Evolutionary conservation across 2,113 vertebrate species (phyloP).

Genomic region (Perccottus glenii): DNA sequence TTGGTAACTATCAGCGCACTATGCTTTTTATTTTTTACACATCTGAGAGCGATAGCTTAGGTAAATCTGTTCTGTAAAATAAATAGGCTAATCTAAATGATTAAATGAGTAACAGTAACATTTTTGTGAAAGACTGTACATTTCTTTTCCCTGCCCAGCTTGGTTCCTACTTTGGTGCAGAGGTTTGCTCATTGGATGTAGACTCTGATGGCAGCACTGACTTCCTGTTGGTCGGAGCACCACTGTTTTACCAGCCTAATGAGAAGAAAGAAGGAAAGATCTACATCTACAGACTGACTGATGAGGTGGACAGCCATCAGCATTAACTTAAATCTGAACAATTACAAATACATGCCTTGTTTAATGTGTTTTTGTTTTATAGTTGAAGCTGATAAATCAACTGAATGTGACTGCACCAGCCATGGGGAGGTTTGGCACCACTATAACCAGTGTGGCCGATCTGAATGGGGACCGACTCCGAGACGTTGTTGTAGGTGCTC

Average conservation of each 20-base stretch:
- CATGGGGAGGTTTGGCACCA: constrained; percentile 81
- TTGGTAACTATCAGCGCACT: constrained; percentile 26
- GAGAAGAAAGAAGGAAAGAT: constrained; percentile 78
- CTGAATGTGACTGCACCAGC: constrained; percentile 57
- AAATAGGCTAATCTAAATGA: too few relatives aligned
- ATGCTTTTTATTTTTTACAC: too few relatives aligned
- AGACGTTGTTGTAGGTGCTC: constrained; percentile 86
- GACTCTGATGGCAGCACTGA: constrained; percentile 79
- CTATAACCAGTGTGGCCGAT: constrained; percentile 77
- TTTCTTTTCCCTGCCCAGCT: constrained; percentile 67
- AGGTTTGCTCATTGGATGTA: constrained; percentile 81
- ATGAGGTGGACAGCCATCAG: constrained; percentile 63
- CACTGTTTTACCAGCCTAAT: constrained; percentile 70
- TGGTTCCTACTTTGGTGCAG: constrained; percentile 87
- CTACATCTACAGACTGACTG: constrained; percentile 73
- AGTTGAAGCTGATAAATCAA: constrained; percentile 59
- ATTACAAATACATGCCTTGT: too few relatives aligned
- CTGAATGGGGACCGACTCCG: constrained; percentile 80
- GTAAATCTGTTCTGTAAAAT: too few relatives aligned
- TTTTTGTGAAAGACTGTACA: too few relatives aligned
- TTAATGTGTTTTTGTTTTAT: not conserved
- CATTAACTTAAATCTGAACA: too few relatives aligned
- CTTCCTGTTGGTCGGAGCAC: constrained; percentile 84
- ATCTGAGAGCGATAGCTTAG: too few relatives aligned
- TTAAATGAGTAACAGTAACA: too few relatives aligned